Base-by-base conservation (phyloP, 2,888 invertebrate species). In the Macrosiphum euphorbiae region DNA sequence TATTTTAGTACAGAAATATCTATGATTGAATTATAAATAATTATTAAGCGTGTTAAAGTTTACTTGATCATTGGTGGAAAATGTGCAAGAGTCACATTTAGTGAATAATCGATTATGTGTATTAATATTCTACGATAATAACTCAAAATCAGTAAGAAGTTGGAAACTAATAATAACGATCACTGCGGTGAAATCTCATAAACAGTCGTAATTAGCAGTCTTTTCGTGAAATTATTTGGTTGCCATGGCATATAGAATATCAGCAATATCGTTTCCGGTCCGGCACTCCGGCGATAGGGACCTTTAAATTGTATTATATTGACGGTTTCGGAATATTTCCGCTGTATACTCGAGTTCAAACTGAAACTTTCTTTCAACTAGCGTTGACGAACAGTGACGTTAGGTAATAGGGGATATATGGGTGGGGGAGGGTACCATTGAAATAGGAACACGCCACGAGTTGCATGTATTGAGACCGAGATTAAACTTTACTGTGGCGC, bases 401-500 rank as follows among this genome's bases (percentile, higher is more conserved):
- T 78, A 24, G 20, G 8, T 41, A 35, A 26, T 35, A 20, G 8
- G 35, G 35, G 20, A 78, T 8, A 78, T 8, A 8, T 35, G 35
- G 35, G 35, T 20, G 35, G 67, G 13, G 35, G 35, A 1, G 7
- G 35, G 78, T 78, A 20, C 20, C 20, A 78, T 35, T 78, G 35
- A 78, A 78, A 78, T 78, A 41, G 78, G 20, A 78, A 35, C 8
- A 78, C 11, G 88, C 88, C 52, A 41, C 89, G 41, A 78, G 35
- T 78, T 78, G 35, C 78, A 35, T 78, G 35, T 78, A 78, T 78
- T 35, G 44, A n/a, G 86, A 24, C 78, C 24, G 35, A 50, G 41
- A 78, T 78, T 24, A 78, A 78, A 90, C 90, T 90, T 90, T 50
- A 61, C 20, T 41, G 50, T 50, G 4, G 50, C 90, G 89, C 8